A percentile compares a stretch with the other conserved stretches of the same genome.
Conservation (phyloP, 2,888 invertebrate species). For the Chymomyza procnemis region DNA sequence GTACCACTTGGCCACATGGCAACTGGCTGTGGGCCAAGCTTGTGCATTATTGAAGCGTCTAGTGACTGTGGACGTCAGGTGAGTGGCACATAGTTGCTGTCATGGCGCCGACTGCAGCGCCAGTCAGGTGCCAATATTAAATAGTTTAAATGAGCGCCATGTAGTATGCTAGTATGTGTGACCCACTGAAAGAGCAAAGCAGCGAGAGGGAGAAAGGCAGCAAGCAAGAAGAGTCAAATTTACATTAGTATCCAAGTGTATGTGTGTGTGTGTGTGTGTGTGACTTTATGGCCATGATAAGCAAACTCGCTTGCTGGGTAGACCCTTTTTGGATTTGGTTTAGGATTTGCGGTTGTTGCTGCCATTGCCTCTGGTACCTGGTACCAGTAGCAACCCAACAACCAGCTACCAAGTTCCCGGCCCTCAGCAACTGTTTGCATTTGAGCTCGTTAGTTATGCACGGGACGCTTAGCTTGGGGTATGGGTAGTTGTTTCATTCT, state of each 20-base stretch:
- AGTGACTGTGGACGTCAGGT: background rate
- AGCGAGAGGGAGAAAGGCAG: too few relatives aligned
- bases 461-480: slow-evolving; percentile 3
- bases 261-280: background rate
- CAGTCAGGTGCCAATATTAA: slow-evolving; percentile 67
- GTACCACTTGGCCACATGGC: background rate
- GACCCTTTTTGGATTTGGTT: slow-evolving; percentile 68
- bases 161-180: background rate
- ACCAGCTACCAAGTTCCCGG: background rate
- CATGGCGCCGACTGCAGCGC: background rate
- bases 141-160: slow-evolving; percentile 57
- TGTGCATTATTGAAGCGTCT: slow-evolving; percentile 56
- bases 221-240: too few relatives aligned
- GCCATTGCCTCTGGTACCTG: slow-evolving; percentile 10
- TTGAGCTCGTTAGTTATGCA: slow-evolving; percentile 70
- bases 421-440: slow-evolving; percentile 39
- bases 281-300: slow-evolving; percentile 71
- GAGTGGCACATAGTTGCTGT: background rate
- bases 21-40: slow-evolving; percentile 12
- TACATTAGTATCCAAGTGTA: too few relatives aligned
- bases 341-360: slow-evolving; percentile 67
- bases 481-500: background rate
- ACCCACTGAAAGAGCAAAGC: too few relatives aligned
- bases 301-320: slow-evolving; percentile 39
- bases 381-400: too few relatives aligned